These are phyloP conservation scores for Pseudanteris insignis DNA, from an alignment of 2,888 invertebrate species.

Conservation along the genomic window DNA sequence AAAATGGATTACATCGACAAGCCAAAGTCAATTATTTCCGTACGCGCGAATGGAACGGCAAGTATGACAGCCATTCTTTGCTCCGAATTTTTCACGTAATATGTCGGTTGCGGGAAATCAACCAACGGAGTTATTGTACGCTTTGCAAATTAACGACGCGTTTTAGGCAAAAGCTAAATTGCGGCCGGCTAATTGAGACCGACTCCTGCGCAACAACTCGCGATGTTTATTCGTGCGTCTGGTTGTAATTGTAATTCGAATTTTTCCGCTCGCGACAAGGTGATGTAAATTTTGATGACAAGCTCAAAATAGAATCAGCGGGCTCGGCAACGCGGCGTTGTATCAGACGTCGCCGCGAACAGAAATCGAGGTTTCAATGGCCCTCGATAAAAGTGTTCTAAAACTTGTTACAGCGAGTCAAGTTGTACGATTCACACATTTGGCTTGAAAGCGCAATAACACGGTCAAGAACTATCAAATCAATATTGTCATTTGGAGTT, in stretches of 20 bases:
- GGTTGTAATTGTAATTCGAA: constrained; percentile 12
- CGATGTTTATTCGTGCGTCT: neutral
- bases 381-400: constrained; percentile 17
- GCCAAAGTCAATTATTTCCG: too few relatives aligned
- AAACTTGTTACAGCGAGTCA: constrained; percentile 19
- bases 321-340: too few relatives aligned
- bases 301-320: too few relatives aligned
- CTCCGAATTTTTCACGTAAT: neutral
- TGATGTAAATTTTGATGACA: too few relatives aligned
- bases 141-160: constrained; percentile 9
- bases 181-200: constrained; percentile 19
- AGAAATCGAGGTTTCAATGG: constrained; percentile 24
- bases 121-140: constrained; percentile 17
- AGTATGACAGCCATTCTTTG: too few relatives aligned
- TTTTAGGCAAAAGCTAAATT: constrained; percentile 18
- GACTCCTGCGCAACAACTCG: constrained; percentile 9
- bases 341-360: neutral
- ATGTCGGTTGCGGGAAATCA: constrained; percentile 5
- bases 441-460: constrained; percentile 25
- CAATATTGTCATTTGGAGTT: constrained; percentile 7
- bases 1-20: too few relatives aligned
- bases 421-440: constrained; percentile 23
- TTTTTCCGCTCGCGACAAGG: too few relatives aligned
- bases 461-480: constrained; percentile 29
- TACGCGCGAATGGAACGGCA: neutral